A percentile compares a stretch with the other conserved stretches of the same genome.
These are phyloP conservation scores for Pongo pygmaeus DNA, from an alignment of 2,113 vertebrate genomes.

Conservation along the genomic window DNA sequence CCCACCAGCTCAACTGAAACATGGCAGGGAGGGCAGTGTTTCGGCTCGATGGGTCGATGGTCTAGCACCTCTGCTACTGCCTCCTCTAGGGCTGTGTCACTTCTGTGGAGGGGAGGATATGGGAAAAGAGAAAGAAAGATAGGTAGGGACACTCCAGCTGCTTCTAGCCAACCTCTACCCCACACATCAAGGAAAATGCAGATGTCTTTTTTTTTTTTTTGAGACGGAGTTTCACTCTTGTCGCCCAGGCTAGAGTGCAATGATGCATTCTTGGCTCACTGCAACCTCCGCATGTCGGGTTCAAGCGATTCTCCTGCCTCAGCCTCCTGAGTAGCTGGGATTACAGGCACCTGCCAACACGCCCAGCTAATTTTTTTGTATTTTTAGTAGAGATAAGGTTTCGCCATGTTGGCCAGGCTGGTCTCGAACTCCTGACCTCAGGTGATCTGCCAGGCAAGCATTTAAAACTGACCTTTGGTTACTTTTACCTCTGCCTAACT, in stretches of 20 bases:
- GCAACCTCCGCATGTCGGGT: too few species aligned
- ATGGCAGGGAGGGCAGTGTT: conserved; percentile 76
- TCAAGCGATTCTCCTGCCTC: too few species aligned
- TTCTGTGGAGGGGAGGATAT: conserved; percentile 69
- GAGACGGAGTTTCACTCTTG: too few species aligned
- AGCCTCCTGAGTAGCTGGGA: too few species aligned
- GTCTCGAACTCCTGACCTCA: too few species aligned
- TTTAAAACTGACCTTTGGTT: background rate
- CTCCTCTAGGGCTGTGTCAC: conserved; percentile 88
- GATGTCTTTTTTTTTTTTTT: background rate
- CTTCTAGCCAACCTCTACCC: background rate
- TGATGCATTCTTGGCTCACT: too few species aligned
- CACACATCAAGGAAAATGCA: background rate
- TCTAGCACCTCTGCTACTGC: conserved; percentile 92
- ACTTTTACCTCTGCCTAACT: background rate
- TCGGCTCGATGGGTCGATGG: conserved; percentile 89
- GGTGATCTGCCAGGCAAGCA: too few species aligned
- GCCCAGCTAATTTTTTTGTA: too few species aligned
- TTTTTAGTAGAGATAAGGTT: too few species aligned
- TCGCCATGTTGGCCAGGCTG: too few species aligned
- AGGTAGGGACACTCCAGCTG: background rate
- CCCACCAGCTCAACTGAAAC: conserved; percentile 90
- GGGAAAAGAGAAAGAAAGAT: background rate
- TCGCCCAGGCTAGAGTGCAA: too few species aligned
- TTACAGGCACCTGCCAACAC: too few species aligned